A percentile compares a stretch with the other conserved stretches of the same genome.
phyloP scores from a whole-genome alignment of 2,888 invertebrate species.

The Aproaerema taeniolella region DNA sequence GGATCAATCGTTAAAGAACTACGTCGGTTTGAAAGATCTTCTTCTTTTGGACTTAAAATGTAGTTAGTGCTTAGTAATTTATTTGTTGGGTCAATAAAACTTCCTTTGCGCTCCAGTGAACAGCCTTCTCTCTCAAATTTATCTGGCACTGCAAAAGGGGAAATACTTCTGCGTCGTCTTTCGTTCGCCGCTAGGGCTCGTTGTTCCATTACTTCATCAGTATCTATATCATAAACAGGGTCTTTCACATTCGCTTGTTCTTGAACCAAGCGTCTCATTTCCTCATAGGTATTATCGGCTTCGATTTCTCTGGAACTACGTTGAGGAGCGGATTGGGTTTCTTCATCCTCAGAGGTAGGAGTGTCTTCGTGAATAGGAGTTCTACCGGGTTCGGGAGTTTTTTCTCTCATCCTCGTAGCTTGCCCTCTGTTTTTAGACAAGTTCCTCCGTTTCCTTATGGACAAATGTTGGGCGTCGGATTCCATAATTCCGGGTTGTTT shows the following conservation, averaged over 20 bases:
- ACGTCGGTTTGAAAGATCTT: slow-evolving; percentile 40
- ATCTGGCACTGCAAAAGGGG: slow-evolving; percentile 67
- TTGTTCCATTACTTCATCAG: slow-evolving; percentile 63
- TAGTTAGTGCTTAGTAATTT: slow-evolving; percentile 66
- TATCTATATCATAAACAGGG: slow-evolving; percentile 65
- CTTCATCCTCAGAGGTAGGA: slow-evolving; percentile 78
- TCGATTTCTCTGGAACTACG: slow-evolving; percentile 62
- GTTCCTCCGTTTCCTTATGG: slow-evolving; percentile 79
- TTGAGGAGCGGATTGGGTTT: slow-evolving; percentile 31
- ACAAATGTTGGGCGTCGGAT: slow-evolving; percentile 64
- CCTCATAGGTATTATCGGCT: slow-evolving; percentile 67
- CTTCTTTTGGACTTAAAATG: slow-evolving; percentile 58
- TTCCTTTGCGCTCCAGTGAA: slow-evolving; percentile 59
- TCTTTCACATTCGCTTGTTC: slow-evolving; percentile 57
- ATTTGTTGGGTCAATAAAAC: slow-evolving; percentile 68
- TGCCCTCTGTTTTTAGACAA: slow-evolving; percentile 75
- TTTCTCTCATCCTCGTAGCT: slow-evolving; percentile 65
- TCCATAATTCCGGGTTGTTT: slow-evolving; percentile 43
- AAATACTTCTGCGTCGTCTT: slow-evolving; percentile 69
- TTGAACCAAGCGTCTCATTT: slow-evolving; percentile 67
- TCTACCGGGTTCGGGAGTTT: slow-evolving; percentile 69
- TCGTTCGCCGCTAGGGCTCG: slow-evolving; percentile 60
- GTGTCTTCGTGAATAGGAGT: slow-evolving; percentile 77
- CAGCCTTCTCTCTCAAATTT: slow-evolving; percentile 46
- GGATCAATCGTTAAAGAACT: slow-evolving; percentile 52